A percentile compares a stretch with the other conserved stretches of the same genome.
Conservation (phyloP, 2,888 invertebrate genomes). For the Chirona hameri region DNA sequence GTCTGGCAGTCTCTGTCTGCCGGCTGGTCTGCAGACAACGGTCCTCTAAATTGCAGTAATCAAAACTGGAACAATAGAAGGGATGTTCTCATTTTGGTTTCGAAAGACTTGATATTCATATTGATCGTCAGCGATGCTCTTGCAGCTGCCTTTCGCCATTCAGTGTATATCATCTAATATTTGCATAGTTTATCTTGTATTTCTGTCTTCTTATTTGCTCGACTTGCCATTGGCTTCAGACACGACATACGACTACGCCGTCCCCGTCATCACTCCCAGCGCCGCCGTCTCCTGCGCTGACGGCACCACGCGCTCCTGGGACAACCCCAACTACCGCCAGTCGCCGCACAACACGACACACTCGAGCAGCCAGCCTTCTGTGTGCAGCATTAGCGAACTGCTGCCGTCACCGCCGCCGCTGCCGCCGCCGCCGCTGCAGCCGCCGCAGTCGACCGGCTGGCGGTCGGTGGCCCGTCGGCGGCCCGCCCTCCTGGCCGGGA, state of each 20-base stretch:
- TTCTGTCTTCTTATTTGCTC: neutral
- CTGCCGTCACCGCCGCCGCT: slow-evolving; percentile 13
- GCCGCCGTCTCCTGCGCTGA: neutral
- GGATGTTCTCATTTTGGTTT: too few species aligned
- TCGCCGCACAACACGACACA: neutral
- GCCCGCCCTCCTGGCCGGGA: slow-evolving; percentile 12
- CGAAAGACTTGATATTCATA: too few species aligned
- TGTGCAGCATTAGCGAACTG: slow-evolving; percentile 23
- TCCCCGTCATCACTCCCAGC: neutral
- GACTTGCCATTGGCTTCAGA: neutral
- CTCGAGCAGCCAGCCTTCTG: slow-evolving; percentile 7
- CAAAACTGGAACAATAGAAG: too few species aligned
- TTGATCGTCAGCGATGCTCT: too few species aligned
- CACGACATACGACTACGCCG: slow-evolving; percentile 7
- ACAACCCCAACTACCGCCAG: slow-evolving; percentile 29
- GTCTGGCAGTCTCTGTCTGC: too few species aligned
- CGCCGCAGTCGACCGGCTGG: neutral
- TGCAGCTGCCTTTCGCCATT: too few species aligned
- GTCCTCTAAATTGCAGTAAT: too few species aligned
- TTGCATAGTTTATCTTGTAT: too few species aligned
- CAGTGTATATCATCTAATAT: too few species aligned
- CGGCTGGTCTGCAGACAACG: too few species aligned
- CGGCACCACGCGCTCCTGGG: neutral
- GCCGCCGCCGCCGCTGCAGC: neutral
- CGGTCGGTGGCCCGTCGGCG: neutral